Evolutionary conservation across 2,113 vertebrate species (phyloP).

Genomic region (Sapayoa aenigma): DNA sequence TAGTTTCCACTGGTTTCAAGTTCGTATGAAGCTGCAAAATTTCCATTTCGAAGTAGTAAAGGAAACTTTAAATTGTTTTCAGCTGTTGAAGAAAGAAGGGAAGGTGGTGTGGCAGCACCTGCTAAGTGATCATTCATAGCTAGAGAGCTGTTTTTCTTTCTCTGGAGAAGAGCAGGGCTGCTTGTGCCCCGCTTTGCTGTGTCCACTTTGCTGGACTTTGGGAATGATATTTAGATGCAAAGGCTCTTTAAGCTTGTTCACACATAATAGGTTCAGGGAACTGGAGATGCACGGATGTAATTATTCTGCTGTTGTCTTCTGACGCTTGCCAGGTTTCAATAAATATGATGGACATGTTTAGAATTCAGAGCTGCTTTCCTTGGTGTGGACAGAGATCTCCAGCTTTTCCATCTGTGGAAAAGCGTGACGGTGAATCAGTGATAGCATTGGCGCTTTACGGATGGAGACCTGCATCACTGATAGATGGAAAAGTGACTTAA

Average conservation of each 20-base stretch:
- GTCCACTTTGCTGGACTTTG: background rate
- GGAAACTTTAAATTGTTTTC: background rate
- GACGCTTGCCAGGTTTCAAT: background rate
- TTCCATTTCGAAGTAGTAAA: background rate
- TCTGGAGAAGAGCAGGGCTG: background rate
- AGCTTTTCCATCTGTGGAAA: background rate
- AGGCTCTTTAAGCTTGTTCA: background rate
- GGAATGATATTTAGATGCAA: background rate
- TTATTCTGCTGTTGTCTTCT: background rate
- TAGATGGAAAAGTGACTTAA: background rate
- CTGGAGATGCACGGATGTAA: background rate
- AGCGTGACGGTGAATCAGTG: rapidly evolving
- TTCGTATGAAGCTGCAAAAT: background rate
- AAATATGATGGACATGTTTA: background rate
- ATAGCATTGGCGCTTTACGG: background rate
- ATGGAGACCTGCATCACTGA: background rate
- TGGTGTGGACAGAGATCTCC: background rate
- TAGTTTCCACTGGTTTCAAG: background rate
- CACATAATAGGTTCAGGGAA: background rate
- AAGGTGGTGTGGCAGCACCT: background rate
- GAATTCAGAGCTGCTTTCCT: background rate
- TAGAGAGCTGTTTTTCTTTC: background rate
- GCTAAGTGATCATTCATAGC: background rate
- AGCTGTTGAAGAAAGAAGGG: background rate
- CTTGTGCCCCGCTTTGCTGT: background rate